Evolutionary conservation across 2,113 vertebrate genomes (phyloP).

Genomic region (Chascanopsetta lugubris): DNA sequence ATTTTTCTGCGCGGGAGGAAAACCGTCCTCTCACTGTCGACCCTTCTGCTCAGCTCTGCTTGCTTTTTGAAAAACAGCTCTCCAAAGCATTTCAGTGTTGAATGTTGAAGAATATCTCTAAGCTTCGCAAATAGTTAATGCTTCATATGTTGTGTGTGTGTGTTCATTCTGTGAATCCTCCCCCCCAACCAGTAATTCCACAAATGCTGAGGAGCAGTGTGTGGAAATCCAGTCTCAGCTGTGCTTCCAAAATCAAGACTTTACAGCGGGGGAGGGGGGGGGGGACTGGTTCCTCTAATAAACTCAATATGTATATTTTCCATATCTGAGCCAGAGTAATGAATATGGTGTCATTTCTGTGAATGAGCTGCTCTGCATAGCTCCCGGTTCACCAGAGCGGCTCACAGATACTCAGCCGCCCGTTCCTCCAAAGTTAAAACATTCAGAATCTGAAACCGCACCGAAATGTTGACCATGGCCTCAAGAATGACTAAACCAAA

Average conservation of each 20-base stretch:
- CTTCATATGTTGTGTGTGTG: conserved; percentile 25
- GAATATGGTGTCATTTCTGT: conserved; percentile 76
- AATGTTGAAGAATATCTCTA: conserved; percentile 42
- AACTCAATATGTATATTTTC: conserved; percentile 68
- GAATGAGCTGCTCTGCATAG: conserved; percentile 79
- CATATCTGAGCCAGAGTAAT: conserved; percentile 57
- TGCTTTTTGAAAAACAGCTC: conserved; percentile 21
- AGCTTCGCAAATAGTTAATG: conserved; percentile 47
- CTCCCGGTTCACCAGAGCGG: conserved; percentile 76
- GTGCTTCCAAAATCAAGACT: conserved; percentile 61
- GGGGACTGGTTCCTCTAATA: conserved; percentile 54
- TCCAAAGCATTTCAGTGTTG: conserved; percentile 25
- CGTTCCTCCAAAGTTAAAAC: conserved; percentile 73
- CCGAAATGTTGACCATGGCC: conserved; percentile 75
- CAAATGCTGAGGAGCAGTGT: conserved; percentile 38
- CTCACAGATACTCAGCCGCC: conserved; percentile 26
- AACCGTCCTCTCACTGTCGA: conserved; percentile 1
- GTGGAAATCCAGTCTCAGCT: conserved; percentile 55
- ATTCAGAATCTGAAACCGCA: conserved; percentile 75
- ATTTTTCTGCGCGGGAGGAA: neutral
- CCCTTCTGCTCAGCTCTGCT: conserved; percentile 40
- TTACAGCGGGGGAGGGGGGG: conserved; percentile 39
- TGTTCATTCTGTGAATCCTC: conserved; percentile 58
- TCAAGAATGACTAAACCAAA: conserved; percentile 79
- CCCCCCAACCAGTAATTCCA: conserved; percentile 56